These are phyloP conservation scores for Lithobius niger DNA, from an alignment of 1,140 invertebrate species.

Conservation along the genomic window DNA sequence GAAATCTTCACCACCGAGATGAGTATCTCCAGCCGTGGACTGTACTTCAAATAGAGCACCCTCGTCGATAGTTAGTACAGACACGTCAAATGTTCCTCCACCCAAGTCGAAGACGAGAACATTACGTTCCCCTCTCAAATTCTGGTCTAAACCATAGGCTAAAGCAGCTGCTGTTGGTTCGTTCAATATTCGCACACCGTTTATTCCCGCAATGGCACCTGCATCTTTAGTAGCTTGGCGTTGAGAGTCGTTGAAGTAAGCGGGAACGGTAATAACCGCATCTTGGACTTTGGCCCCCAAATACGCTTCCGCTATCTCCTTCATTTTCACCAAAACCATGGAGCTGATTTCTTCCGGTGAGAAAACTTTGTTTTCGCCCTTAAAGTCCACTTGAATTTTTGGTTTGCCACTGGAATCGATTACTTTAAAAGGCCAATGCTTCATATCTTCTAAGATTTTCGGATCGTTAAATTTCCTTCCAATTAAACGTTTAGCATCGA, in stretches of 20 bases:
- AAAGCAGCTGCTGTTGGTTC: conserved; percentile 40
- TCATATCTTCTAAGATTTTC: conserved; percentile 36
- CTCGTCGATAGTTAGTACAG: conserved; percentile 86
- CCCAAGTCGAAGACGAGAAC: conserved; percentile 45
- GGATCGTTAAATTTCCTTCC: conserved; percentile 36
- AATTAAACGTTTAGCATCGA: conserved; percentile 38
- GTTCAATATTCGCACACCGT: conserved; percentile 49
- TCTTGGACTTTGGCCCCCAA: conserved; percentile 76
- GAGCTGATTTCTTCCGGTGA: conserved; percentile 37
- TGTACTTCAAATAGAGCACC: conserved; percentile 94
- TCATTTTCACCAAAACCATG: conserved; percentile 58
- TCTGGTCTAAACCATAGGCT: conserved; percentile 38
- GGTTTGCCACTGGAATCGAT: conserved; percentile 52
- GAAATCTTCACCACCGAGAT: conserved; percentile 96
- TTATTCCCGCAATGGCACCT: conserved; percentile 70
- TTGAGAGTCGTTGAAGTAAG: conserved; percentile 81
- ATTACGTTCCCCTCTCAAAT: conserved; percentile 31
- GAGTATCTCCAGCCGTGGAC: conserved; percentile 95
- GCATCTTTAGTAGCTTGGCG: conserved; percentile 84
- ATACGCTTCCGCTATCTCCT: conserved; percentile 85
- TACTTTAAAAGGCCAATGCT: conserved; percentile 42
- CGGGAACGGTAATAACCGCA: conserved; percentile 77
- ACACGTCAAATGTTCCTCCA: conserved; percentile 95
- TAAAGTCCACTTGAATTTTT: conserved; percentile 56
- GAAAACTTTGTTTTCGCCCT: conserved; percentile 77